Evolutionary conservation across 1,140 invertebrate genomes (phyloP).

Genomic region (Neotoxoptera formosana): DNA sequence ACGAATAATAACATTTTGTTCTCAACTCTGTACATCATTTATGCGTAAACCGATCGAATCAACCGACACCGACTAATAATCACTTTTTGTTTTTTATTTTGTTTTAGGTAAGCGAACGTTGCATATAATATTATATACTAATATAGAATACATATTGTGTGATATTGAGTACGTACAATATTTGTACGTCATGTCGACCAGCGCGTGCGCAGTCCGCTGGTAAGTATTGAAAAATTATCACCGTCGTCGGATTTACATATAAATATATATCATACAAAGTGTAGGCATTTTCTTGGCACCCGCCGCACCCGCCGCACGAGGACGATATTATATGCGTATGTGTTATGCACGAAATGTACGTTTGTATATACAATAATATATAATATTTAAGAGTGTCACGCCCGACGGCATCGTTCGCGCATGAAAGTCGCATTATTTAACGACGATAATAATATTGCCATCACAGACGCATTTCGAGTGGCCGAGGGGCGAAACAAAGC

Average conservation of each 20-base stretch:
- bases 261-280: background rate
- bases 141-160: background rate
- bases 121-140: background rate
- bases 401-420: background rate
- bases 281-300: slow-evolving; percentile 35
- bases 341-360: background rate
- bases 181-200: background rate
- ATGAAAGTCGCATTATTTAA: slow-evolving; percentile 43
- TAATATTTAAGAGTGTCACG: background rate
- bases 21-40: background rate
- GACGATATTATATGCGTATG: background rate
- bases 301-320: no score
- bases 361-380: no score
- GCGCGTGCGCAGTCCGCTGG: background rate
- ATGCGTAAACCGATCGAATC: background rate
- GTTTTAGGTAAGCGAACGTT: slow-evolving; percentile 51
- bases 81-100: slow-evolving; percentile 27
- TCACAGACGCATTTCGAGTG: background rate
- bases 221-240: slow-evolving; percentile 3
- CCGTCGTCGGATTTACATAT: background rate
- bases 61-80: background rate
- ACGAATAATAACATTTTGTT: background rate
- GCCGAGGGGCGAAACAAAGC: slow-evolving; percentile 4
- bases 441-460: slow-evolving; percentile 11
- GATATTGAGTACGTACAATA: background rate